Evolutionary conservation across 2,888 invertebrate species (phyloP).

Genomic region (Miltochrista miniata): DNA sequence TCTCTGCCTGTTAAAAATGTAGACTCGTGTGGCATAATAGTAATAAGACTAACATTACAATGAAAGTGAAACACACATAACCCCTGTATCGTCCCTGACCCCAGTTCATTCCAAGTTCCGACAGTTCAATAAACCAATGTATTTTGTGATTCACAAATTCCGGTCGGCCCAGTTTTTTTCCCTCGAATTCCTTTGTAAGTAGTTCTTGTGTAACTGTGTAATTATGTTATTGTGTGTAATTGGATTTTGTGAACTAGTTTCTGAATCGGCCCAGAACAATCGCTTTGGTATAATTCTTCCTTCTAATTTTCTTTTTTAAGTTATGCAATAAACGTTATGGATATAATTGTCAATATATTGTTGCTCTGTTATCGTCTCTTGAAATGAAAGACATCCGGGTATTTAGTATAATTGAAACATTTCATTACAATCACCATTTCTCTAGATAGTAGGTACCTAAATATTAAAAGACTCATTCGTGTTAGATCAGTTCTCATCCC

Average conservation of each 20-base stretch:
- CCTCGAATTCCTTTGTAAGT: not conserved
- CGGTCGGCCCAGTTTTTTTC: slow-evolving; percentile 8
- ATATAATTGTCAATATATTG: not conserved
- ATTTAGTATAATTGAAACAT: no score
- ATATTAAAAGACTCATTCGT: no score
- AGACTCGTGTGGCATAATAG: no score
- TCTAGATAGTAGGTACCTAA: no score
- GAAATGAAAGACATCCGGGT: no score
- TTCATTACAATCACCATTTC: no score
- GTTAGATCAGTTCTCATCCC: no score
- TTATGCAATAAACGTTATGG: no score
- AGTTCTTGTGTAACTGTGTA: slow-evolving; percentile 3
- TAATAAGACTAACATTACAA: no score
- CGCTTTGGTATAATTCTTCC: not conserved
- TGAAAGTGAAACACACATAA: not conserved
- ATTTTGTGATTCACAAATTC: slow-evolving; percentile 7
- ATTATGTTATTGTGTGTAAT: not conserved
- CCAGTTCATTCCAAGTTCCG: not conserved
- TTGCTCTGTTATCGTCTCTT: no score
- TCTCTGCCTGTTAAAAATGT: no score
- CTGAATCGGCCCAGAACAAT: not conserved
- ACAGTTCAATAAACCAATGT: slow-evolving; percentile 1
- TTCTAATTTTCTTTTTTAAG: not conserved
- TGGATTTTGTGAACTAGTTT: not conserved
- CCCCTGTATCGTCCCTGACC: not conserved